Base-by-base conservation (phyloP, 2,797 vertebrate genomes). In the Coregonus ussuriensis region DNA sequence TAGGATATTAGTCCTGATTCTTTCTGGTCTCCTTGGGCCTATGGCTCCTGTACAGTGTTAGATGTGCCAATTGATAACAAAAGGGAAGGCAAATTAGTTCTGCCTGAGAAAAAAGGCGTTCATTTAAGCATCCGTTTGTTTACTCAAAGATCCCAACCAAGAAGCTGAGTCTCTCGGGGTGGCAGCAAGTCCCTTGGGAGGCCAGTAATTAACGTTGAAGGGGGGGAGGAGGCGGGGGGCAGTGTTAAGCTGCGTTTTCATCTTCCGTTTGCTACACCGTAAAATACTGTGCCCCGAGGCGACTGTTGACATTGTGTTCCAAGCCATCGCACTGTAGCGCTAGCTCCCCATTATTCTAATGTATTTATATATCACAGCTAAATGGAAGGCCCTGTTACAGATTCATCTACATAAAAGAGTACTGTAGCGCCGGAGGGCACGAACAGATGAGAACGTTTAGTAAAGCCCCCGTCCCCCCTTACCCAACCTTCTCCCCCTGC, bases 341-440 rank as follows among this genome's bases (percentile, higher is more conserved):
- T 82, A 83, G 66, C 87, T 86, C 89, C 72, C 81, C 75, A 89
- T 90, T 92, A 88, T 90, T 92, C 79, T 89, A 90, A 93, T 93
- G 91, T 94, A 93, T 94, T 93, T 93, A 91, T 94, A 90, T 91
- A 94, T 95, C 90, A 92, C 89, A 88, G 94, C 94, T 95, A 96
- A 96, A 96, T 94, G 93, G 94, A 92, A 90, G 95, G 91, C 95
- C 94, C 94, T 93, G 96, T 94, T 95, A 93, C 92, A 94, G 94
- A 95, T 96, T 97, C 95, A 97, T 98, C 96, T 98, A 94, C 96
- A 97, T 97, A 95, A 96, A 96, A 94, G 92, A 93, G 93, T 91
- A 91, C 91, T 92, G 93, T 96, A 95, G 92, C 85, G 96, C 98
- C 97, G 87, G 81, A 92, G 95, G 97, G 94, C 75, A 71, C 54